Evolutionary conservation across 1,140 invertebrate species (phyloP).

Genomic region (Drosophila hydei): DNA sequence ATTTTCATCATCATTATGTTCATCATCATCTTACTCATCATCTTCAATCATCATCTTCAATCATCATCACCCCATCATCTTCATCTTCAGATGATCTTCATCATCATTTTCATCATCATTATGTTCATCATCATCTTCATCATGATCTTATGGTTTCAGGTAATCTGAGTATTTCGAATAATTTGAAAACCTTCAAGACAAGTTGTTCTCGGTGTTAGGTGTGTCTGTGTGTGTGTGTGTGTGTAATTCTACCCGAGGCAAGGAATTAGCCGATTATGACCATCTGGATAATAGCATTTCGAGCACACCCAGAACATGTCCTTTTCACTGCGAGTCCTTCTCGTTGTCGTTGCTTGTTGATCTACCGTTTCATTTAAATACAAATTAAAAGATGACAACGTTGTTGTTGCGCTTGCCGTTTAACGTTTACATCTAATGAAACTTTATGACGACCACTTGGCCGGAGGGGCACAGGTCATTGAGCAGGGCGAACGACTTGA

Average conservation of each 20-base stretch:
- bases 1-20: too few species aligned
- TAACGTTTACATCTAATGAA: slow-evolving; percentile 68
- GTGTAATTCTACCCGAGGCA: slow-evolving; percentile 3
- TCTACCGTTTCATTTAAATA: slow-evolving; percentile 72
- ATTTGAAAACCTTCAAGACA: not conserved
- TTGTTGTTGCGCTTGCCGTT: slow-evolving; percentile 52
- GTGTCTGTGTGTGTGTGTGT: not conserved
- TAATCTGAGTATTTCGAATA: too few species aligned
- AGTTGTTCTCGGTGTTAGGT: not conserved
- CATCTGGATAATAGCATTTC: slow-evolving; percentile 39
- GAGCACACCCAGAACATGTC: slow-evolving; percentile 25
- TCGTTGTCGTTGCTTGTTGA: slow-evolving; percentile 36
- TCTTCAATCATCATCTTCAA: too few species aligned
- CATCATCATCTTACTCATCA: too few species aligned
- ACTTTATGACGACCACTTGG: slow-evolving; percentile 60
- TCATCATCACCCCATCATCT: too few species aligned
- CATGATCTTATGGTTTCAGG: too few species aligned
- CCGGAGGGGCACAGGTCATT: slow-evolving; percentile 38
- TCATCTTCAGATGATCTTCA: too few species aligned
- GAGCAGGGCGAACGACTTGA: slow-evolving; percentile 33
- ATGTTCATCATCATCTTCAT: too few species aligned
- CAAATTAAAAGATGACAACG: slow-evolving; percentile 71
- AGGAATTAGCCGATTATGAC: slow-evolving; percentile 37
- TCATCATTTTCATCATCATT: too few species aligned
- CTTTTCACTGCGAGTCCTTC: not conserved